Conservation (phyloP, 2,888 invertebrate genomes). For the Catocala nupta region DNA sequence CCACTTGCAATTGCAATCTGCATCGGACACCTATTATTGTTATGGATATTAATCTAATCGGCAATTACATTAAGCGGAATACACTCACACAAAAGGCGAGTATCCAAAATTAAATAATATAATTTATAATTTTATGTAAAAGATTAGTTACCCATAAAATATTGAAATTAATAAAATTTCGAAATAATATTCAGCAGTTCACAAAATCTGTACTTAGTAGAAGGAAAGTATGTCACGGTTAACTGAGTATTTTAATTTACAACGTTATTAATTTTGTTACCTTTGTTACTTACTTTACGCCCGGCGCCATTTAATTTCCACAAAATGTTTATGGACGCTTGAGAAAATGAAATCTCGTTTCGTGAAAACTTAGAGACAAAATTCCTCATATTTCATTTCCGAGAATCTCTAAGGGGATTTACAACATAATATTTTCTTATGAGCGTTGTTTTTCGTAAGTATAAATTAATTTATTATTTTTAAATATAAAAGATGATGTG, state of each 20-base stretch:
- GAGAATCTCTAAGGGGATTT: constrained; percentile 19
- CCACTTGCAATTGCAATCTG: too few species aligned
- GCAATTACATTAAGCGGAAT: too few species aligned
- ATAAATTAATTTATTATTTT: constrained; percentile 25
- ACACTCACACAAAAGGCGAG: too few species aligned
- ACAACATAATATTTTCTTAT: constrained; percentile 25
- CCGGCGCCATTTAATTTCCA: constrained; percentile 10
- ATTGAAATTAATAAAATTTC: too few species aligned
- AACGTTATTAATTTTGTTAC: constrained; percentile 29
- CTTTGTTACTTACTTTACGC: constrained; percentile 23
- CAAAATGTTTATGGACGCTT: constrained; percentile 17
- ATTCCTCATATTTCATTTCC: constrained; percentile 26
- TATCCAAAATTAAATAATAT: too few species aligned
- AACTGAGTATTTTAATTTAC: constrained; percentile 24
- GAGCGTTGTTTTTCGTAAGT: constrained; percentile 4
- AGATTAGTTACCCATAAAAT: too few species aligned
- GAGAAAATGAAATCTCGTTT: constrained; percentile 30
- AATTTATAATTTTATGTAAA: too few species aligned
- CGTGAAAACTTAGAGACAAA: constrained; percentile 18
- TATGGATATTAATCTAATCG: too few species aligned
- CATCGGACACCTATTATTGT: too few species aligned
- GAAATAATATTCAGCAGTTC: background rate
- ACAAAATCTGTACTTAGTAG: background rate
- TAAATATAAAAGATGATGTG: background rate
- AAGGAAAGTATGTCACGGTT: constrained; percentile 13